These are phyloP conservation scores for Acleris cristana DNA, from an alignment of 2,888 invertebrate genomes.

Conservation along the genomic window DNA sequence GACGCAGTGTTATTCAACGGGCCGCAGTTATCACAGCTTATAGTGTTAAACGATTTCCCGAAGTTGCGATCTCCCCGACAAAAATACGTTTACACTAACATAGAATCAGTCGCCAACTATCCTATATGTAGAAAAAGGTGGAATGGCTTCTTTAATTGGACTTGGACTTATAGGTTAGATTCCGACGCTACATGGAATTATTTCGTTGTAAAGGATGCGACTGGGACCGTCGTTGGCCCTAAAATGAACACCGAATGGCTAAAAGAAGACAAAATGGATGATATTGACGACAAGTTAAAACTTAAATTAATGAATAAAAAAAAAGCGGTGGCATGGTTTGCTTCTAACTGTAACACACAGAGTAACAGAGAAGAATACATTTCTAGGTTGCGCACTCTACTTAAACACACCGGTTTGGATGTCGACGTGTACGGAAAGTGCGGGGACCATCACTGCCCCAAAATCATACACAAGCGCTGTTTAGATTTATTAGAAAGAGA, in stretches of 20 bases:
- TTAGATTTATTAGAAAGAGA: conserved; percentile 51
- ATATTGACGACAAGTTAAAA: conserved; percentile 46
- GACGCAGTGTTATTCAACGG: conserved; percentile 63
- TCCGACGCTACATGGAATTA: conserved; percentile 68
- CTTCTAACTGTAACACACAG: conserved; percentile 59
- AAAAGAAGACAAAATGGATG: conserved; percentile 46
- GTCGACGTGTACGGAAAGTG: conserved; percentile 64
- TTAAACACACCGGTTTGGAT: conserved; percentile 53
- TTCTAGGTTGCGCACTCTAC: conserved; percentile 46
- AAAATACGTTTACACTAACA: conserved; percentile 65
- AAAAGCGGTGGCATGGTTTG: conserved; percentile 64
- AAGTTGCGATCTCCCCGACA: conserved; percentile 50
- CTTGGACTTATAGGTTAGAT: conserved; percentile 69
- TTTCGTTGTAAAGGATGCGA: conserved; percentile 53
- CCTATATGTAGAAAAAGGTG: conserved; percentile 55
- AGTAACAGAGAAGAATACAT: conserved; percentile 59
- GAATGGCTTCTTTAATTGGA: conserved; percentile 69
- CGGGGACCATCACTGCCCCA: conserved; percentile 57
- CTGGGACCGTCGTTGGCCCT: conserved; percentile 58
- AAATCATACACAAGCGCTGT: conserved; percentile 54
- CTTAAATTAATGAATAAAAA: conserved; percentile 48
- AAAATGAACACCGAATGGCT: conserved; percentile 52
- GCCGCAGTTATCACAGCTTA: conserved; percentile 50
- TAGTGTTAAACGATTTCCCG: conserved; percentile 50
- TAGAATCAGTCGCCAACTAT: conserved; percentile 61